Conservation (phyloP, 2,888 invertebrate species). For the Malacosoma neustria region DNA sequence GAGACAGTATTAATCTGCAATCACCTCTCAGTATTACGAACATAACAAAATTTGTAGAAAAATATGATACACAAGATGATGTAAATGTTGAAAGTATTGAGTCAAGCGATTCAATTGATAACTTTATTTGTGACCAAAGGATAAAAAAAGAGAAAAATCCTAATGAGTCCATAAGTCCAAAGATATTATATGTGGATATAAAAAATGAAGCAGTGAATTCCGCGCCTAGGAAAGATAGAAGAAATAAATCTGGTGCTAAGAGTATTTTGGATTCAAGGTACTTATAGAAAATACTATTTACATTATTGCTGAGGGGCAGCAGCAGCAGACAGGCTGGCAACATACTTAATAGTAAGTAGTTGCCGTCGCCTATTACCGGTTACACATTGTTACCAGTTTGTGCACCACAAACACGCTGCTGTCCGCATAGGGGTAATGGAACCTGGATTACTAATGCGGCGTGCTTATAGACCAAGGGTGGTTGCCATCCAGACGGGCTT, state of each 20-base stretch:
- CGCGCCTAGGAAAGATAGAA: not conserved
- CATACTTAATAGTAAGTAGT: no score
- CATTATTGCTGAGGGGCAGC: no score
- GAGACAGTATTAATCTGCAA: constrained; percentile 19
- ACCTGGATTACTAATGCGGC: no score
- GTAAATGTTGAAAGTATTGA: constrained; percentile 10
- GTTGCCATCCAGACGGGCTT: no score
- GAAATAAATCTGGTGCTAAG: not conserved
- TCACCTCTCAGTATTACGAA: constrained; percentile 26
- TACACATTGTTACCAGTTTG: no score
- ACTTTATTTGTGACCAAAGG: constrained; percentile 6
- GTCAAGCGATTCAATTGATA: constrained; percentile 11
- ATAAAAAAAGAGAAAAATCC: not conserved
- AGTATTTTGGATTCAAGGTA: not conserved
- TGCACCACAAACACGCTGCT: no score
- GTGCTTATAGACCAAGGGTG: no score
- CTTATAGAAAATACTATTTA: not conserved
- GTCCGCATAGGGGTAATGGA: no score
- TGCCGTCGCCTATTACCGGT: no score
- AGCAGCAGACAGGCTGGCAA: no score
- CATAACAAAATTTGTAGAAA: constrained; percentile 22
- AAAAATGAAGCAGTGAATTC: not conserved
- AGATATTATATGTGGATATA: not conserved
- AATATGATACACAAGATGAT: constrained; percentile 12
- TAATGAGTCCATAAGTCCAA: not conserved